A percentile compares a stretch with the other conserved stretches of the same genome.
phyloP scores from a whole-genome alignment of 2,113 vertebrate genomes.

The Psittacula cyanocephala region DNA sequence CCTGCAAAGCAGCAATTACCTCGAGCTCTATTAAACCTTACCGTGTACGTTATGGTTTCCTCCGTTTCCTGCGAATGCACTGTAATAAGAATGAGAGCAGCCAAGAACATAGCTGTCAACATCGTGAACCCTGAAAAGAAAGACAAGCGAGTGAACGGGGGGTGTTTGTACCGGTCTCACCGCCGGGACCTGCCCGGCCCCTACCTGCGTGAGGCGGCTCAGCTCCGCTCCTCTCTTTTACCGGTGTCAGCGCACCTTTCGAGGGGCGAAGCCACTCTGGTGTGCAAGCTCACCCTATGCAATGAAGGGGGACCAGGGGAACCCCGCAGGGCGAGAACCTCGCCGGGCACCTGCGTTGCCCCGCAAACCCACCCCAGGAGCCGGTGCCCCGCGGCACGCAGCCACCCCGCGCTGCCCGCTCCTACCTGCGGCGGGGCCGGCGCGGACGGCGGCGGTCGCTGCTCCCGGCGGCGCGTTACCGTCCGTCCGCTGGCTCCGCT shows the following conservation, averaged over 20 bases:
- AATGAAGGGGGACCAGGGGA: background rate
- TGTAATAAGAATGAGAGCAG: conserved; percentile 80
- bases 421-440: conserved; percentile 26
- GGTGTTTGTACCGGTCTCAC: background rate
- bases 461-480: background rate
- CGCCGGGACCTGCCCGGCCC: background rate
- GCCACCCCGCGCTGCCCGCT: background rate
- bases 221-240: background rate
- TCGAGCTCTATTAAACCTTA: conserved; percentile 74
- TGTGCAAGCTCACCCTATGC: background rate
- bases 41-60: conserved; percentile 93
- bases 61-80: conserved; percentile 86
- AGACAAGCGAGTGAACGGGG: background rate
- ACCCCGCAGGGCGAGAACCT: background rate
- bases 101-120: conserved; percentile 85
- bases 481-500: background rate
- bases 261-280: background rate
- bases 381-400: background rate
- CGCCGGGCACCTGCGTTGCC: background rate
- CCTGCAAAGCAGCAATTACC: conserved; percentile 22
- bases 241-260: background rate
- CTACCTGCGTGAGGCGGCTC: background rate
- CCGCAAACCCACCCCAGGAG: background rate
- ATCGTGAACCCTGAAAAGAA: conserved; percentile 81
- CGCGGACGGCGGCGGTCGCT: background rate